phyloP scores from a whole-genome alignment of 2,888 invertebrate species.

The Drosophila nigricruria region DNA sequence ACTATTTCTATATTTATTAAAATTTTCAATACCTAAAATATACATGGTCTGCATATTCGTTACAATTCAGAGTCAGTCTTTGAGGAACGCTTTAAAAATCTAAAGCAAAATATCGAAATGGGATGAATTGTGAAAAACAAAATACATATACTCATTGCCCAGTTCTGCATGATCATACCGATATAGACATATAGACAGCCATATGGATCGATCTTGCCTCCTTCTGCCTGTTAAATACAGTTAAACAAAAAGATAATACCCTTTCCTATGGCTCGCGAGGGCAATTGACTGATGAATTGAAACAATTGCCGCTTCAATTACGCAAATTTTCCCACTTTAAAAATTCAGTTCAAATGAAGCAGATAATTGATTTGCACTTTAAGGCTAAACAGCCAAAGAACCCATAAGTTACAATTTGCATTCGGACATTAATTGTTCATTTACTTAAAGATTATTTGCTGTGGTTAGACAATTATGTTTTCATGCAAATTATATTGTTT shows the following conservation, averaged over 20 bases:
- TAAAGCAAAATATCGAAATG: too few relatives aligned
- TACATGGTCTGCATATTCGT: too few relatives aligned
- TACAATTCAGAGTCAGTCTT: too few relatives aligned
- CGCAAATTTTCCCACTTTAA: slow-evolving; percentile 19
- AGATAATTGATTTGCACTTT: slow-evolving; percentile 30
- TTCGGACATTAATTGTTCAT: slow-evolving; percentile 60
- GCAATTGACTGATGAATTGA: slow-evolving; percentile 28
- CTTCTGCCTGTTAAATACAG: neutral
- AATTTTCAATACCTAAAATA: too few relatives aligned
- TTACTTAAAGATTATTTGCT: slow-evolving; percentile 33
- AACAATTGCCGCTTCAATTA: slow-evolving; percentile 52
- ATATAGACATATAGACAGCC: too few relatives aligned
- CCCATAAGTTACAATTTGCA: slow-evolving; percentile 58
- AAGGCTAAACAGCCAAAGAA: slow-evolving; percentile 15
- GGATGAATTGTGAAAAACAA: too few relatives aligned
- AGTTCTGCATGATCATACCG: too few relatives aligned
- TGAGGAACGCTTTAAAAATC: too few relatives aligned
- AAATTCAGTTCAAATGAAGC: slow-evolving; percentile 18
- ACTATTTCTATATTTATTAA: too few relatives aligned
- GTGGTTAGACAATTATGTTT: slow-evolving; percentile 32
- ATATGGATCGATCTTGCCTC: neutral
- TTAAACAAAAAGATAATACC: too few relatives aligned
- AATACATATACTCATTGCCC: too few relatives aligned
- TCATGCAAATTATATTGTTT: slow-evolving; percentile 9
- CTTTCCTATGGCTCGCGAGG: neutral